Percentiles rank a stretch among this genome's conserved stretches.
phyloP scores from a whole-genome alignment of 2,797 vertebrate species.

The Babyrousa celebensis region DNA sequence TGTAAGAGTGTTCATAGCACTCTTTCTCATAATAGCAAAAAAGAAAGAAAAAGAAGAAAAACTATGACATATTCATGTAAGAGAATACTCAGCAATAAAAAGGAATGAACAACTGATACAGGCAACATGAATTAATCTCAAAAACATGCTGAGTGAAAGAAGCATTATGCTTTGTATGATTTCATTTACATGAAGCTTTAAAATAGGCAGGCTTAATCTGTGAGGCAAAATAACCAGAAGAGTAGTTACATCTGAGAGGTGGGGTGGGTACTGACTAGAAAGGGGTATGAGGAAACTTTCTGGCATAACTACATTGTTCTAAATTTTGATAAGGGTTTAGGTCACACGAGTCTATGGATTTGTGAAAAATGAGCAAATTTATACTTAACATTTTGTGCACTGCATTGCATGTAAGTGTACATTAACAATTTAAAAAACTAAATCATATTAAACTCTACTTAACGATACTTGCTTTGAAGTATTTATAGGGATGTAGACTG shows the following conservation, averaged over 20 bases:
- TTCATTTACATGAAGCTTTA: constrained; percentile 34
- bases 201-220: constrained; percentile 18
- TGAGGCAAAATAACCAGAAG: constrained; percentile 30
- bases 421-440: constrained; percentile 13
- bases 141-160: constrained; percentile 36
- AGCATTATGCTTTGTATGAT: constrained; percentile 38
- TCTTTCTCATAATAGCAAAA: constrained; percentile 70
- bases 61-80: constrained; percentile 16
- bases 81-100: constrained; percentile 49
- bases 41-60: constrained; percentile 35
- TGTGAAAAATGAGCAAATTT: constrained; percentile 55
- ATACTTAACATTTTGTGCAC: constrained; percentile 17
- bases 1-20: background rate
- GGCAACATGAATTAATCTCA: constrained; percentile 32
- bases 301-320: background rate
- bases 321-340: constrained; percentile 60
- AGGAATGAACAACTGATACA: constrained; percentile 45
- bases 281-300: background rate
- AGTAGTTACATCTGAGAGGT: background rate
- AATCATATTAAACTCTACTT: constrained; percentile 18
- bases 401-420: constrained; percentile 54
- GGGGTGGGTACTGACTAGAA: background rate
- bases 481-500: background rate
- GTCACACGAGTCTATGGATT: background rate
- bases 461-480: background rate